Evolutionary conservation across 2,113 vertebrate species (phyloP).

Genomic region (Xenopus tropicalis): UCB_Xtro_10.0 CM004450.2:112735501-112736000

Average conservation of each 20-base stretch:
- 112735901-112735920: too few species aligned
- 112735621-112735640: slow-evolving; percentile 77
- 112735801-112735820: too few species aligned
- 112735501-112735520: slow-evolving; percentile 81
- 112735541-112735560: slow-evolving; percentile 77
- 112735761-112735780: not conserved
- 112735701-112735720: slow-evolving; percentile 38
- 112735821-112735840: too few species aligned
- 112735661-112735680: slow-evolving; percentile 35
- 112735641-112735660: slow-evolving; percentile 52
- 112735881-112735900: too few species aligned
- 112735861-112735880: too few species aligned
- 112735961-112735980: too few species aligned
- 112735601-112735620: slow-evolving; percentile 77
- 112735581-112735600: slow-evolving; percentile 69
- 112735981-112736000: too few species aligned
- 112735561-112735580: slow-evolving; percentile 88
- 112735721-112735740: slow-evolving; percentile 40
- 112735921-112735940: too few species aligned
- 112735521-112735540: slow-evolving; percentile 78
- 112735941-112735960: too few species aligned
- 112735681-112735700: slow-evolving; percentile 28
- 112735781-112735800: too few species aligned
- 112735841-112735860: too few species aligned
- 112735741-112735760: slow-evolving; percentile 7